Evolutionary conservation across 2,797 vertebrate species (phyloP).

Genomic region (Squalus acanthias): DNA sequence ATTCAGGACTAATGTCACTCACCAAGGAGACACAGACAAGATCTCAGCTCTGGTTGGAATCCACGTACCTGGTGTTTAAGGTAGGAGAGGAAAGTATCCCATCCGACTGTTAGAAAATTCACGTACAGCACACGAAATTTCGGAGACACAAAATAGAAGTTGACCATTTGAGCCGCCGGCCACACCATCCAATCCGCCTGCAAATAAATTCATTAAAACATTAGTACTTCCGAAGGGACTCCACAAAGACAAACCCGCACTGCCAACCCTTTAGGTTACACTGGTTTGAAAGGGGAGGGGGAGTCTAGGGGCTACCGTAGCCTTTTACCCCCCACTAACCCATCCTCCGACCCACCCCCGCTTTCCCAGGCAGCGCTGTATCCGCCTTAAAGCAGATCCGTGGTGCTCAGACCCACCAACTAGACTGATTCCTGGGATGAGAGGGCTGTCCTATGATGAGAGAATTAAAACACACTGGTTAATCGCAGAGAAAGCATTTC

Average conservation of each 20-base stretch:
- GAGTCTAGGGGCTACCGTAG: too few species aligned
- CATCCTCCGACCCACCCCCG: too few species aligned
- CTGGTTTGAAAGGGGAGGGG: too few species aligned
- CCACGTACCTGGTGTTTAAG: conserved; percentile 79
- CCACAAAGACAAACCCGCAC: too few species aligned
- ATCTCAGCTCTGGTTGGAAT: background rate
- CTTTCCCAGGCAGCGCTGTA: too few species aligned
- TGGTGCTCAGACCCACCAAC: too few species aligned
- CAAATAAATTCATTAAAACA: background rate
- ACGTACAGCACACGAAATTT: conserved; percentile 80
- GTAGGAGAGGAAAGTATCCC: conserved; percentile 91
- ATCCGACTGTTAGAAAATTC: conserved; percentile 80
- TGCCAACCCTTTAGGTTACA: background rate
- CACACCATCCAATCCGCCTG: conserved; percentile 87
- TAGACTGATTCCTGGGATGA: background rate
- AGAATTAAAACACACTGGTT: background rate
- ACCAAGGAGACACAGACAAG: background rate
- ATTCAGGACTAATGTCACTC: background rate
- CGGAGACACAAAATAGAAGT: conserved; percentile 82
- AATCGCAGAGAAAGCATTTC: background rate
- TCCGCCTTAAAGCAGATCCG: too few species aligned
- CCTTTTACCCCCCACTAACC: too few species aligned
- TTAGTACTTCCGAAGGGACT: background rate
- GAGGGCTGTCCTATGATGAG: too few species aligned
- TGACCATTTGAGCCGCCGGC: conserved; percentile 80